Evolutionary conservation across 2,888 invertebrate genomes (phyloP), one percentile per base, ranked within the genome.

Genomic region (Drosophila merina): DNA sequence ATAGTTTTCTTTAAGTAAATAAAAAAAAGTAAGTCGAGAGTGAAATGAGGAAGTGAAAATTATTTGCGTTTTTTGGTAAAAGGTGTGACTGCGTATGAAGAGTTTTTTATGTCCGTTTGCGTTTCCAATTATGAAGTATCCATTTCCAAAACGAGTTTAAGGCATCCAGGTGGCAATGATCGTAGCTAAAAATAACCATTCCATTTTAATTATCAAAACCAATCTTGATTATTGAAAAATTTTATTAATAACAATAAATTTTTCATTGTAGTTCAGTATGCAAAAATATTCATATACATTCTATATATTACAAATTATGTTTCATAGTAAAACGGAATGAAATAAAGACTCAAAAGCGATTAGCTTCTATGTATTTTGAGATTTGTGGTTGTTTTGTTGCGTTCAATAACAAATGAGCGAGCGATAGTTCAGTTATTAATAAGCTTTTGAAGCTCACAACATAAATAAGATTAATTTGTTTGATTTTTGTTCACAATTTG

Each of bases 201-300:
- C 9, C 7, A 8, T 9, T 2, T 8, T 1, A 20, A 12, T 8
- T 14, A 20, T 8, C 20, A 8, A 44, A 44, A 8, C 12, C 33
- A 3, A 3, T 2, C 20, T 30, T 31, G 49, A 51, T 75, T 67
- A 67, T 75, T 69, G 63, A 71, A 79, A 81, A 75, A 48, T 30
- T 77, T 80, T 77, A 79, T 82, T 76, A 62, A 54, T 80, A 86
- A 84, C 79, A 84, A 76, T 76, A 54, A 48, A 57, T 50, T 67
- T 59, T 79, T 57, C 59, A 38, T 57, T 55, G 63, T 57, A 51
- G 25, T 64, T 55, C 49, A 57, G 63, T 83, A 73, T 82, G 78
- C 76, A 82, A 82, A 86, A 83, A 86, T 86, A 82, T 71, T 59
- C 60, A 71, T 63, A 57, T 63, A 56, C 51, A 71, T 44, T 57